Evolutionary conservation across 2,888 invertebrate genomes (phyloP), one percentile per base, ranked within the genome.

Genomic region (Abrostola triplasia): DNA sequence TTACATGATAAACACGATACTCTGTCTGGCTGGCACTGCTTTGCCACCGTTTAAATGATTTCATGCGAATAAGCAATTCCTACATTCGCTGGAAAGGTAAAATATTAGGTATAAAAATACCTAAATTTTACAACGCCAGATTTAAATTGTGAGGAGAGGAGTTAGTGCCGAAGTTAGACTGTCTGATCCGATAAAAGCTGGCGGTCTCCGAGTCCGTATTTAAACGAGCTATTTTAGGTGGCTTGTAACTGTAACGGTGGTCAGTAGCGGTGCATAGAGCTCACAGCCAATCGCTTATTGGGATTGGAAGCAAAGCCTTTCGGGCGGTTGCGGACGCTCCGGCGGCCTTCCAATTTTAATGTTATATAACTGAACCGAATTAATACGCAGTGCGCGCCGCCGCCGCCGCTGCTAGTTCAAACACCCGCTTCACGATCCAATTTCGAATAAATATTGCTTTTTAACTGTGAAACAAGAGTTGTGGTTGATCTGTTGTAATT

Each of bases 101-200:
- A 80, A 64, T 64, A 63, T 64, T 51, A 41, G 53, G 59, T 11
- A 44, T 42, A 10, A 13, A 47, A 4, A 13, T 24, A 47, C 44
- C 44, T 9, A 24, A 56, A 67, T 65, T 61, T 59, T 36, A 62
- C 47, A 44, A 37, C 38, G 37, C 47, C 57, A 47, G 80, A 64
- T 70, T 79, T 70, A 71, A 71, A 73, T 69, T 64, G 70, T 67
- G 66, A 61, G 69, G 63, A 59, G 67, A 64, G 62, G 41, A 67
- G 64, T 69, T 76, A 69, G 76, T 73, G 76, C 68, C 75, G 70
- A 81, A 83, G 81, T 85, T 82, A 85, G 87, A 76, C 84, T 77
- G 87, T 87, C 88, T 88, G 88, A 88, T 88, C 86, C 86, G 84
- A 88, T 89, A 90, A 91, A 89, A 87, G 87, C 88, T 71, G 68